These are phyloP conservation scores for Tapirus indicus DNA, from an alignment of 2,797 vertebrate genomes.

Conservation along the genomic window DNA sequence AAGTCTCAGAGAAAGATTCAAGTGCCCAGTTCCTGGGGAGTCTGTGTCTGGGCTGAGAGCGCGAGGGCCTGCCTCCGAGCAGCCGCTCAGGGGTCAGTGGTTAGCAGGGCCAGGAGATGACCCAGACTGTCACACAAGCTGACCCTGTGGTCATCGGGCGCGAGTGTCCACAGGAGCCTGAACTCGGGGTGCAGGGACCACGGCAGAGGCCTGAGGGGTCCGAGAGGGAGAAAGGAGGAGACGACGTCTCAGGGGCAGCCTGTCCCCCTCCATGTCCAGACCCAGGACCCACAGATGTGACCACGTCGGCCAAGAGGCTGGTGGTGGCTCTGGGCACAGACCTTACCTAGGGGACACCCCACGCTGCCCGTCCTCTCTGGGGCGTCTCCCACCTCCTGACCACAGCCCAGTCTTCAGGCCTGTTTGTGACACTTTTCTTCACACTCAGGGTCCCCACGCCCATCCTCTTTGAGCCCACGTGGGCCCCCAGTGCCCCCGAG, in stretches of 20 bases:
- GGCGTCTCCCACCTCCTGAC: not conserved
- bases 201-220: too few relatives aligned
- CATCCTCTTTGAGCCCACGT: not conserved
- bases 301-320: too few relatives aligned
- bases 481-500: too few relatives aligned
- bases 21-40: not conserved
- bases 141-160: not conserved
- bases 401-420: not conserved
- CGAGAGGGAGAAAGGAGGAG: not conserved
- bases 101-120: not conserved
- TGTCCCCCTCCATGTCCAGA: fast-evolving
- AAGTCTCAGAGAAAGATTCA: not conserved
- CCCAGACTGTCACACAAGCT: too few relatives aligned
- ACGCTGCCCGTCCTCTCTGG: fast-evolving
- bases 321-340: fast-evolving
- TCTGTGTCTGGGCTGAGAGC: not conserved
- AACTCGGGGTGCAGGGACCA: not conserved
- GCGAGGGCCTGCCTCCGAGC: not conserved
- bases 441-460: fast-evolving
- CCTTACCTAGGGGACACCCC: not conserved
- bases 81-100: not conserved
- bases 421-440: not conserved
- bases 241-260: not conserved
- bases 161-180: not conserved
- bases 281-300: not conserved